phyloP scores from a whole-genome alignment of 2,888 invertebrate species.

The Hypsopygia costalis region DNA sequence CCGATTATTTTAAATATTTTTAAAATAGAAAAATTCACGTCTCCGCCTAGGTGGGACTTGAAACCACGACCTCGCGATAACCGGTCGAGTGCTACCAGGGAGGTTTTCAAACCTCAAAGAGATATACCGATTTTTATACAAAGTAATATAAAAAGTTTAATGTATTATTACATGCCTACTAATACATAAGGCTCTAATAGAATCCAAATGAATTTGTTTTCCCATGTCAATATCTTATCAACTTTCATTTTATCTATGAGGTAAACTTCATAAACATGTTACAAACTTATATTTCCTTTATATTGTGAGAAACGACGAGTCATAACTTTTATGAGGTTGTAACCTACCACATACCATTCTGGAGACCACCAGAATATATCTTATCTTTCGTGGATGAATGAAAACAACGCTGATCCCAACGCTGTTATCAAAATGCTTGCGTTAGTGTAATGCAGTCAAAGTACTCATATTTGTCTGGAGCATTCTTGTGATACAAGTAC shows the following conservation, averaged over 20 bases:
- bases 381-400: conserved; percentile 12
- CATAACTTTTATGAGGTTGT: background rate
- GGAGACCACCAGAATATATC: conserved; percentile 1
- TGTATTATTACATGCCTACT: too few species aligned
- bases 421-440: conserved; percentile 15
- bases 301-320: background rate
- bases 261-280: background rate
- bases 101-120: too few species aligned
- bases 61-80: too few species aligned
- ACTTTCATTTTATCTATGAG: conserved; percentile 1
- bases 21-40: too few species aligned
- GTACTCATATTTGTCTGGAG: conserved; percentile 9
- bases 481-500: conserved; percentile 4
- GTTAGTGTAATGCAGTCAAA: conserved; percentile 9
- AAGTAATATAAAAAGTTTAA: too few species aligned
- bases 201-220: background rate
- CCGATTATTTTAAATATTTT: too few species aligned
- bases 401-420: conserved; percentile 11
- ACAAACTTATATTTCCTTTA: background rate
- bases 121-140: too few species aligned
- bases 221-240: conserved; percentile 1
- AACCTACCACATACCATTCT: conserved; percentile 1
- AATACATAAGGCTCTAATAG: too few species aligned
- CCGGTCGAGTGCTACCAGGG: too few species aligned
- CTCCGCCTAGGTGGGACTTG: too few species aligned